phyloP scores from a whole-genome alignment of 2,797 vertebrate species.

The Bradypodion ventrale region DNA sequence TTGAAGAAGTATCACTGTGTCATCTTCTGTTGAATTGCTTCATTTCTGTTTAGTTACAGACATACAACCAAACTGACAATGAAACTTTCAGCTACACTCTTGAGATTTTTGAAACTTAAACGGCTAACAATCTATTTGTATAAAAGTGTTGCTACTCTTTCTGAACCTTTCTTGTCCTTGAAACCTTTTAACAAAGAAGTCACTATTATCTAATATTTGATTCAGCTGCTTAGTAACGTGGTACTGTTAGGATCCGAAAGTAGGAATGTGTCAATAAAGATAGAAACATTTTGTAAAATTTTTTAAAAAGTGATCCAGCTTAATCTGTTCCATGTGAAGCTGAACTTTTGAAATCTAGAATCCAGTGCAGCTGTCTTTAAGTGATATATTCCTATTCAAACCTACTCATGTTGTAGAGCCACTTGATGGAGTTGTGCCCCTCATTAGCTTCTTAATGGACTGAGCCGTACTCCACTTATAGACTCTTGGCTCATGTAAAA shows the following conservation, averaged over 20 bases:
- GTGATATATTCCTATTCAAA: neutral
- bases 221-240: constrained; percentile 5
- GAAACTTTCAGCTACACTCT: neutral
- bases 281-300: neutral
- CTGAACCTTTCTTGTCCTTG: neutral
- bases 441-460: too few species aligned
- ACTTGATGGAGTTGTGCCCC: neutral
- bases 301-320: neutral
- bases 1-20: neutral
- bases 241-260: neutral
- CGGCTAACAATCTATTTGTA: neutral
- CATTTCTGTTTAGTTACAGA: accelerated
- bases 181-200: neutral
- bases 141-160: neutral
- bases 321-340: neutral
- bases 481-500: too few species aligned
- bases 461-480: too few species aligned
- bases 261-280: neutral
- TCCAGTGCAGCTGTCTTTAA: neutral
- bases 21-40: constrained; percentile 1
- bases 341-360: constrained; percentile 42
- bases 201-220: neutral
- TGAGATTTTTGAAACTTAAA: neutral
- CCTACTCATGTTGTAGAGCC: neutral
- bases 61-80: neutral